Conservation (phyloP, 2,113 vertebrate species). For the Brevimyrus niger region DNA sequence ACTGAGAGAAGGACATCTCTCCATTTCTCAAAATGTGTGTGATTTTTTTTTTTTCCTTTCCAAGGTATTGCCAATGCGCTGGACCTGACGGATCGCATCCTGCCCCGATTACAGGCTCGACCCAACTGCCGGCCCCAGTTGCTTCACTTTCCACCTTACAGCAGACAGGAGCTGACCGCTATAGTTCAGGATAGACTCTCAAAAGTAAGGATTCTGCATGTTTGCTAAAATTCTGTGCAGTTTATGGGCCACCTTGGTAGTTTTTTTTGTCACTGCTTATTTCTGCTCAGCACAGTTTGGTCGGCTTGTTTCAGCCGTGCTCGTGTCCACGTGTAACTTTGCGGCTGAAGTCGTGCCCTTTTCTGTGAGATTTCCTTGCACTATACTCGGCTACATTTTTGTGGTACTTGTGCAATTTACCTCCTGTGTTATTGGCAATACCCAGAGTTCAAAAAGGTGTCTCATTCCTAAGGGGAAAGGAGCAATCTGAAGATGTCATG, state of each 20-base stretch:
- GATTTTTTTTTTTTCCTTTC: neutral
- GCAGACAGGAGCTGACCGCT: slow-evolving; percentile 68
- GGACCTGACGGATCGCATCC: slow-evolving; percentile 84
- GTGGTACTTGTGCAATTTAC: neutral
- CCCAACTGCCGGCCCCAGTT: slow-evolving; percentile 72
- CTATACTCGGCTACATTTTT: neutral
- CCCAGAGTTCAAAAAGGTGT: neutral
- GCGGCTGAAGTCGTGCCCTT: neutral
- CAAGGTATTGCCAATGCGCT: slow-evolving; percentile 86
- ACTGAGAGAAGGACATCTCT: neutral
- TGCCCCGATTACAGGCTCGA: slow-evolving; percentile 70
- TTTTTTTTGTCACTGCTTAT: neutral
- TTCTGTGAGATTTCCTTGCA: neutral
- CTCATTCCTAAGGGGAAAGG: neutral
- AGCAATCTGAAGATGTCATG: neutral
- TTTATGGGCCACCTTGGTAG: no score
- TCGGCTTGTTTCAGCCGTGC: neutral
- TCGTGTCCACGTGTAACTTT: neutral
- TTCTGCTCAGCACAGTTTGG: neutral
- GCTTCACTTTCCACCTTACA: slow-evolving; percentile 83
- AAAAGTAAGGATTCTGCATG: slow-evolving; percentile 54
- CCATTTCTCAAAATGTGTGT: neutral
- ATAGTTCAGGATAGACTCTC: slow-evolving; percentile 80
- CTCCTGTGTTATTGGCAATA: neutral
- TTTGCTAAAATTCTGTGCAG: neutral